Base-by-base conservation (phyloP, 2,888 invertebrate species). In the Sepioteuthis lessoniana region DNA sequence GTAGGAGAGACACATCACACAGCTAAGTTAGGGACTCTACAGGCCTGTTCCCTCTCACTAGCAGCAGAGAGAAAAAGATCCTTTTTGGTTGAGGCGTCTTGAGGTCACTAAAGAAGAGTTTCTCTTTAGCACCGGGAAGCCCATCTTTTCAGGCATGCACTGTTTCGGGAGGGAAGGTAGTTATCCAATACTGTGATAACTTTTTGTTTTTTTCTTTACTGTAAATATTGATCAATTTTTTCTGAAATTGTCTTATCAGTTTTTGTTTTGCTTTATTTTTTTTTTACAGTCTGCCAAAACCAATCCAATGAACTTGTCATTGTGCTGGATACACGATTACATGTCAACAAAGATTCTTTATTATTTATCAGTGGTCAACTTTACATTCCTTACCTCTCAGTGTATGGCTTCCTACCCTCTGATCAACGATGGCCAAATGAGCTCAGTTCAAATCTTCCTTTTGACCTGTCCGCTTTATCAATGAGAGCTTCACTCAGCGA, bases 281-380 rank as follows among this genome's bases (percentile, higher is more conserved):
- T 19, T 47, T 92, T 92, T 92, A 10, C 38, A 92, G 92, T 92
- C 31, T 92, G 92, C 28, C 92, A 92, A 42, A 92, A 92, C 47
- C 38, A 92, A 13, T 92, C 92, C 42, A 46, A 92, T 47, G 92
- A 92, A 35, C 47, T 92, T 16, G 47, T 92, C 5, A 92, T 92
- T 42, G 92, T 92, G 19, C 35, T 92, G 31, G 92, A 92, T 47
- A 92, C 92, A 42, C 46, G 92, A 47, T 19, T 38, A 16, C 92
- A 47, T n/a, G 31, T n/a, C 47, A 38, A 28, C 42, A 47, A 92
- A 38, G 47, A 92, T 47, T 92, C 46, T 42, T 92, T 92, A 47
- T 92, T 92, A 47, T 47, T 93, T 55, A 38, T 93, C 25, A 50
- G 93, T 38, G 93, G 35, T 21, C 50, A 93, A 35, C 93, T 93